Conservation (phyloP, 2,113 vertebrate species). For the Indicator indicator region DNA sequence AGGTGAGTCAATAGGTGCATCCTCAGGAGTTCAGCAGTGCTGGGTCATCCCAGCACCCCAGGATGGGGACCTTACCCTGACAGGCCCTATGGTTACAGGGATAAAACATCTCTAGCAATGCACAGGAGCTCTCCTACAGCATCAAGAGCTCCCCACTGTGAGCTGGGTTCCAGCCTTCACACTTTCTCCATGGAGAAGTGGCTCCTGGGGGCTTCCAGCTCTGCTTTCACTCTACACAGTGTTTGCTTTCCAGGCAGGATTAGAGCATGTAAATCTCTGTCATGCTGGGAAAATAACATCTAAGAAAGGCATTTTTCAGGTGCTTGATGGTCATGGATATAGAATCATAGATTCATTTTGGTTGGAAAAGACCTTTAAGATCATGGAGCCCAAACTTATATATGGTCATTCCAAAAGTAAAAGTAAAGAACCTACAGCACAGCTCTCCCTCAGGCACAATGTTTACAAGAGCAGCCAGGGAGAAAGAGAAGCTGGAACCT, state of each 20-base stretch:
- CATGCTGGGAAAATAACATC: neutral
- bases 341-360: no score
- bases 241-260: neutral
- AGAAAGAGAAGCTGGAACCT: neutral
- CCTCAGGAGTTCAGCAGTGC: neutral
- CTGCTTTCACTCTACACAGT: neutral
- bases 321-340: accelerated
- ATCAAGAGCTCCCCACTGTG: neutral
- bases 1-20: neutral
- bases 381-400: no score
- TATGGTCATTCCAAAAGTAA: neutral
- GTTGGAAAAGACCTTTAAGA: no score
- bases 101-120: neutral
- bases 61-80: neutral
- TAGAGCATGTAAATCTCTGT: neutral
- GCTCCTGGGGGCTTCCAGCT: neutral
- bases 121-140: neutral
- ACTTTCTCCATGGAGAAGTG: neutral
- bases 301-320: neutral
- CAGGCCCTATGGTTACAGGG: no score
- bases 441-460: neutral
- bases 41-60: accelerated
- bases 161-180: neutral
- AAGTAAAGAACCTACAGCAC: neutral
- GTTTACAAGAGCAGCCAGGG: neutral